Evolutionary conservation across 92 coral and sea anemone species (phyloP), one percentile per base, ranked within the genome.

Genomic region (Diadumene lineata): DNA sequence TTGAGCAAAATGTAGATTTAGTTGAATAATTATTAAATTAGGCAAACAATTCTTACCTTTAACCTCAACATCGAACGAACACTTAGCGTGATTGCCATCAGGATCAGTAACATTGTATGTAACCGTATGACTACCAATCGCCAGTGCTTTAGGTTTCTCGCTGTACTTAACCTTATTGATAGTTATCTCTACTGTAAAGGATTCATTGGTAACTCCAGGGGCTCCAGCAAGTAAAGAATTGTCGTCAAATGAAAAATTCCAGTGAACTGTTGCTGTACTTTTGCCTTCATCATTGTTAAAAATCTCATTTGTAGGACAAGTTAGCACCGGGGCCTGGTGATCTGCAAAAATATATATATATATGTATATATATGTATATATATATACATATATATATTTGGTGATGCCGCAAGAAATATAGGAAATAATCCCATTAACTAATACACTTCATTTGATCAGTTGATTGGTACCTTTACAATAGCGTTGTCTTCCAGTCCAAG

Each of bases 21-120:
- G n/a, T n/a, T n/a, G n/a, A n/a, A n/a, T n/a, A n/a, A n/a, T n/a
- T n/a, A n/a, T n/a, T n/a, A n/a, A n/a, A n/a, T n/a, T n/a, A n/a
- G n/a, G n/a, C n/a, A n/a, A n/a, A n/a, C n/a, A n/a, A n/a, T n/a
- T n/a, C n/a, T 11, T 34, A 87, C 92, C 92, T 82, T 34, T 44
- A 19, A 87, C 82, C 8, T 48, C 70, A 61, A 78, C 74, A 16
- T 19, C 23, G 55, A 87, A 82, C 28, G 72, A 72, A 44, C 92
- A 87, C 16, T 38, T 58, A 17, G 50, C 64, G 51, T 60, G 56
- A 38, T 81, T 86, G 8, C 82, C 82, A 34, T 72, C 87, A 1
- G 57, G 81, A 50, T 89, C 94, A 3, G 88, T 82, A 18, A 89
- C 94, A n/a, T 80, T 85, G 86, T 89, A 89, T n/a, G 32, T 26